Base-by-base conservation (phyloP, 2,113 vertebrate species). In the Tapirus terrestris region DNA sequence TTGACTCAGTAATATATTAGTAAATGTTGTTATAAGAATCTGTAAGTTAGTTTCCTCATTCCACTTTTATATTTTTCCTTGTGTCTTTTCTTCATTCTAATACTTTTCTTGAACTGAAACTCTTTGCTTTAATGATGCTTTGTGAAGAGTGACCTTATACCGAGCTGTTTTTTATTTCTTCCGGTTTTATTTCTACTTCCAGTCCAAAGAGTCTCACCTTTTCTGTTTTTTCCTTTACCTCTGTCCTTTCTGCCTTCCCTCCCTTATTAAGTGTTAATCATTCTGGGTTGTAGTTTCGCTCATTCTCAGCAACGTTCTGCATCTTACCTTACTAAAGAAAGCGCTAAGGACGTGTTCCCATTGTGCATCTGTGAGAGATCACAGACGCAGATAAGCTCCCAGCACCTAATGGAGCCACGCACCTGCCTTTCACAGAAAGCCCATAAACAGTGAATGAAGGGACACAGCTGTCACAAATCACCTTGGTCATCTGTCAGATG, bases 81-180 rank as follows among this genome's bases (percentile, higher is more conserved):
- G 12, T 4, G 12, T 13, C 29, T 82, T 51, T 21, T 58, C 56
- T 51, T 60, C 7, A 2, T 17, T n/a, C 33, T 43, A 6, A 31
- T 27, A 1, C 23, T 56, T 31, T 36, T 36, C 48, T 25, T 21
- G 25, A 68, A 33, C 60, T 1, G 1, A 13, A 65, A 8, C 29
- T 17, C 83, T 43, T 56, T 0, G 0, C 45, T 23, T 3, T 43
- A 25, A 53, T 1, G n/a, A 33, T 75, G 31, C 76, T 93, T 63
- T 76, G 53, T 65, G 60, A 81, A 18, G 65, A 45, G 7, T 29
- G 33, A 18, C 39, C 14, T 96, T 89, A 63, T 89, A 82, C 58
- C 87, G 89, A 61, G 83, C 88, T 45, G 67, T 97, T 93, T 84
- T 96, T 95, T 81, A 89, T 94, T 96, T 98, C 70, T 45, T 94